Evolutionary conservation across 53 echinoderm and acorn worm genomes (phyloP).

Genomic region (Antedon mediterranea): DNA sequence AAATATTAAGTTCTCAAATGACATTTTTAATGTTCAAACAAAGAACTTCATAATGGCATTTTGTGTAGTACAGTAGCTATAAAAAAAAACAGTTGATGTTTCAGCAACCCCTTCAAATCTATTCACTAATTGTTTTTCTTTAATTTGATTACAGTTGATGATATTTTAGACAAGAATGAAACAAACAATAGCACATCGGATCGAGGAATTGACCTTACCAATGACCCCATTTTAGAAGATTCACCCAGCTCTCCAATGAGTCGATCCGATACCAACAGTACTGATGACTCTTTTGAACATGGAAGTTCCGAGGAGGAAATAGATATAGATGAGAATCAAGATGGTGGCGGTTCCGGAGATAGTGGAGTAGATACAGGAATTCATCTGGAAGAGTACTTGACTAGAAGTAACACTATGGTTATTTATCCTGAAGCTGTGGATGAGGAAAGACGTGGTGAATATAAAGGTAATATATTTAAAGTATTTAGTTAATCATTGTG

Average conservation of each 20-base stretch:
- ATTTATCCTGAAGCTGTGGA: constrained; percentile 81
- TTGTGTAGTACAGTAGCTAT: no score
- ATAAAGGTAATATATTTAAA: constrained; percentile 8
- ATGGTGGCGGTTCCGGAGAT: constrained; percentile 9
- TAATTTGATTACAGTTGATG: background rate
- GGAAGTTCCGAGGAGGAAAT: background rate
- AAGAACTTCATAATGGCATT: no score
- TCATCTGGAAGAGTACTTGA: constrained; percentile 67
- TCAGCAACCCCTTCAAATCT: no score
- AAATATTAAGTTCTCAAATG: no score
- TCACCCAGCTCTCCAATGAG: background rate
- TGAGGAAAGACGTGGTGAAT: constrained; percentile 42
- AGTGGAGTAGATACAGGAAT: constrained; percentile 44
- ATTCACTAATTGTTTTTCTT: background rate
- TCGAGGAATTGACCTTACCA: background rate
- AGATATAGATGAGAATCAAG: constrained; percentile 11
- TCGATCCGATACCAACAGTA: background rate
- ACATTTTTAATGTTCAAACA: no score
- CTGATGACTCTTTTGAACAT: background rate
- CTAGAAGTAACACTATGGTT: constrained; percentile 62
- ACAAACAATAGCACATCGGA: background rate
- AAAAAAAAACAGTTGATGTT: no score
- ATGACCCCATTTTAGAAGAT: background rate
- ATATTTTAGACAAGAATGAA: background rate
- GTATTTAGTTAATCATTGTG: no score